Percentiles rank a stretch among this genome's conserved stretches.
Evolutionary conservation across 2,888 invertebrate species (phyloP).

Genomic region (Plusia festucae): DNA sequence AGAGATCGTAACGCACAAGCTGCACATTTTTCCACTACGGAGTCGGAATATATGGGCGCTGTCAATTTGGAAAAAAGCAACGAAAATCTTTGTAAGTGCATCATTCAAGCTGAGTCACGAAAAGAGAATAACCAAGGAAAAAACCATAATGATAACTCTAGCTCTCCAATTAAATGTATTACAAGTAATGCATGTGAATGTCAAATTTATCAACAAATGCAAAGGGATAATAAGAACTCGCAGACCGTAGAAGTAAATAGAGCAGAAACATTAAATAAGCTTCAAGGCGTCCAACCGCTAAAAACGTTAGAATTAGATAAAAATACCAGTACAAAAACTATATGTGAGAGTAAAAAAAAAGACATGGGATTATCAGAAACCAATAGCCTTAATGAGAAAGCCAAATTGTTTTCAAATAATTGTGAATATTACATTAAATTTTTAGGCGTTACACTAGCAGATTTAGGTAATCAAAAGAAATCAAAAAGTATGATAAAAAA

Average conservation of each 20-base stretch:
- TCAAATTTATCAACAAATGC: constrained; percentile 44
- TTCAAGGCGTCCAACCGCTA: constrained; percentile 19
- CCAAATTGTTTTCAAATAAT: constrained; percentile 50
- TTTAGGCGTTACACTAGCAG: constrained; percentile 80
- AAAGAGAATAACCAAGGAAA: constrained; percentile 28
- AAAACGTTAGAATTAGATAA: not conserved
- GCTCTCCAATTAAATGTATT: constrained; percentile 58
- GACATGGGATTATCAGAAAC: constrained; percentile 21
- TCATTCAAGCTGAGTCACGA: constrained; percentile 23
- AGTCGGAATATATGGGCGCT: constrained; percentile 77
- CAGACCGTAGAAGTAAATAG: constrained; percentile 25
- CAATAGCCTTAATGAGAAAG: constrained; percentile 41
- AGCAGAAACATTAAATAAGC: constrained; percentile 16
- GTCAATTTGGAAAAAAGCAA: constrained; percentile 78
- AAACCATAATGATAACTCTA: constrained; percentile 22
- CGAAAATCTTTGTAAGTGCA: constrained; percentile 67
- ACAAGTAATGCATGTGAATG: constrained; percentile 60
- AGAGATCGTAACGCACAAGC: constrained; percentile 7
- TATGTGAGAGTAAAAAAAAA: constrained; percentile 9
- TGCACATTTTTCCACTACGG: constrained; percentile 47
- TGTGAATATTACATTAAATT: constrained; percentile 76
- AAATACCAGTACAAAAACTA: constrained; percentile 12
- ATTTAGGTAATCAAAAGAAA: constrained; percentile 50
- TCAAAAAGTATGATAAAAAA: constrained; percentile 20
- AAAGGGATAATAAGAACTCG: constrained; percentile 30